Evolutionary conservation across 2,797 vertebrate species (phyloP), one percentile per base, ranked within the genome.

Genomic region (Acrossocheilus wenchowensis): DNA sequence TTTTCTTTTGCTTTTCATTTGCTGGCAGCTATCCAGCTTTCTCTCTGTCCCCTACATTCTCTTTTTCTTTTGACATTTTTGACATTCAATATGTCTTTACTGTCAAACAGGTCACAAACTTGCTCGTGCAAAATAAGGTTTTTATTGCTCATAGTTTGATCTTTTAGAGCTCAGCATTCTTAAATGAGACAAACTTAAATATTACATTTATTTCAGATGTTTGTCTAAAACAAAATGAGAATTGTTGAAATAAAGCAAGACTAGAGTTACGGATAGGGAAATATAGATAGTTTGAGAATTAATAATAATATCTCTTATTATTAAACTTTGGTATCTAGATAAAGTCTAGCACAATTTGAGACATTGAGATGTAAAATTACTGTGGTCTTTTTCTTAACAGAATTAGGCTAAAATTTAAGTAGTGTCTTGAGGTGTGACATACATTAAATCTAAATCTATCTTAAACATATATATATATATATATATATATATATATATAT

Each of bases 41-140:
- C 4, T 85, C 21, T 72, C 57, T 78, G 26, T 26, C 10, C n/a
- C 68, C 36, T 82, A 39, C 41, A 9, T 57, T 72, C 30, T 60
- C 19, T 57, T 30, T 78, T 81, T 68, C 64, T 64, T 45, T 81
- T 54, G 78, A 30, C 75, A 84, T 87, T 81, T 62, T 45, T 9
- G 50, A 19, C 2, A 60, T 52, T 84, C 12, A 52, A 72, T 54
- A 81, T 36, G 39, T 45, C 43, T 85, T 60, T 10, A 68, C 15
- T 48, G 34, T 43, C 75, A 86, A 72, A 57, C 6, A 15, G 21
- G 75, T 78, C 39, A 30, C 17, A 45, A 60, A 87, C 52, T 36
- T 21, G 21, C 73, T 50, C n/a, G 39, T 21, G 21, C 48, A 34
- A 36, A 11, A 50, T 82, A 2, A 50, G 12, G 14, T 1, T 34